Percentiles rank a stretch among this genome's conserved stretches.
phyloP scores from a whole-genome alignment of 2,888 invertebrate species.

The Lobophora halterata region DNA sequence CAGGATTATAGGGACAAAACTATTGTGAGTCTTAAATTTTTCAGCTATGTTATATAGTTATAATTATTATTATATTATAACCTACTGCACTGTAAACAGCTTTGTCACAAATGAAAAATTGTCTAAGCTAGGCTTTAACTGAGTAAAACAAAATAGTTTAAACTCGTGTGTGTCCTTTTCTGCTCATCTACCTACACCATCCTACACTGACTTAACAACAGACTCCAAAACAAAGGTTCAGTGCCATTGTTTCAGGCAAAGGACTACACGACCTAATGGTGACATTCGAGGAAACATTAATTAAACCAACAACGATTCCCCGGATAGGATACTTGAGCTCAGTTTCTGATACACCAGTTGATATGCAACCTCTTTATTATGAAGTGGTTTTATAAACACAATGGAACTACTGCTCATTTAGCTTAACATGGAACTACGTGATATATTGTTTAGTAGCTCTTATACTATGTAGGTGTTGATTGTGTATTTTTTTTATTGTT shows the following conservation, averaged over 20 bases:
- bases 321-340: conserved; percentile 56
- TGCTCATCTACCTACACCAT: conserved; percentile 33
- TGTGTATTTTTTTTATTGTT: no score
- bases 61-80: no score
- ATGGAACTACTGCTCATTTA: neutral
- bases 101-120: no score
- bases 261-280: conserved; percentile 67
- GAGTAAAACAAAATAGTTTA: no score
- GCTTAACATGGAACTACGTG: no score
- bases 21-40: no score
- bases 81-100: no score
- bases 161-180: conserved; percentile 34
- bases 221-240: conserved; percentile 59
- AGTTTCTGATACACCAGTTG: conserved; percentile 28
- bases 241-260: conserved; percentile 53
- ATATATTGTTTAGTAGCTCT: no score
- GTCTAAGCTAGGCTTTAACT: no score
- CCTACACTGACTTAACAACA: conserved; percentile 38
- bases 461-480: no score
- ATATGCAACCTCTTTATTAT: conserved; percentile 15
- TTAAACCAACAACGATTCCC: conserved; percentile 64
- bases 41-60: no score
- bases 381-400: conserved; percentile 4
- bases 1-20: no score
- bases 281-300: conserved; percentile 74